A percentile compares a stretch with the other conserved stretches of the same genome.
phyloP scores from a whole-genome alignment of 2,888 invertebrate species.

The Eucera pruinosa region DNA sequence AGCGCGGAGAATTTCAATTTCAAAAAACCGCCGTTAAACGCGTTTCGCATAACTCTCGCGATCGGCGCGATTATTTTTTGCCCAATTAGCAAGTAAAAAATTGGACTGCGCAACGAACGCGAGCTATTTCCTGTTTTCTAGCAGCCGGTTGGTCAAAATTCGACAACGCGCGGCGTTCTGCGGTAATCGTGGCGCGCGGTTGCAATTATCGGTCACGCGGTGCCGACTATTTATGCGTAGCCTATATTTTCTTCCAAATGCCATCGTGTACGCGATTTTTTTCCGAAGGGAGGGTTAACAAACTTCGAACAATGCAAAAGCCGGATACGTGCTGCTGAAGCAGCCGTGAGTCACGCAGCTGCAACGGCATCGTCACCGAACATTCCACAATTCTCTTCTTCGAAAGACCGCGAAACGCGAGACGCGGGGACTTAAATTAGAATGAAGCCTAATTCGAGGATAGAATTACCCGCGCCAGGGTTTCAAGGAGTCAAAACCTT shows the following conservation, averaged over 20 bases:
- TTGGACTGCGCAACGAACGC: not conserved
- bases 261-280: not conserved
- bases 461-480: constrained; percentile 33
- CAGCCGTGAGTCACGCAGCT: constrained; percentile 55
- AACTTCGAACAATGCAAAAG: constrained; percentile 70
- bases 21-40: too few species aligned
- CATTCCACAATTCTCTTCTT: constrained; percentile 54
- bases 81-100: too few species aligned
- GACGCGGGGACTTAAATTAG: constrained; percentile 59
- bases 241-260: too few species aligned
- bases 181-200: too few species aligned
- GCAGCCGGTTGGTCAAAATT: not conserved
- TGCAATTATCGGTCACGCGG: too few species aligned
- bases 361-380: constrained; percentile 36
- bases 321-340: constrained; percentile 46
- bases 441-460: constrained; percentile 50
- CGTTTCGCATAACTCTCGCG: too few species aligned
- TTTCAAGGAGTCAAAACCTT: not conserved
- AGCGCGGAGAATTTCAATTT: too few species aligned
- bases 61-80: too few species aligned
- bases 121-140: not conserved
- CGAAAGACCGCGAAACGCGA: constrained; percentile 61
- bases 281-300: constrained; percentile 67
- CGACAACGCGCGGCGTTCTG: too few species aligned
- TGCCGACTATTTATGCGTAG: too few species aligned